These are phyloP conservation scores for Riparia riparia DNA, from an alignment of 2,113 vertebrate genomes.

Conservation along the genomic window DNA sequence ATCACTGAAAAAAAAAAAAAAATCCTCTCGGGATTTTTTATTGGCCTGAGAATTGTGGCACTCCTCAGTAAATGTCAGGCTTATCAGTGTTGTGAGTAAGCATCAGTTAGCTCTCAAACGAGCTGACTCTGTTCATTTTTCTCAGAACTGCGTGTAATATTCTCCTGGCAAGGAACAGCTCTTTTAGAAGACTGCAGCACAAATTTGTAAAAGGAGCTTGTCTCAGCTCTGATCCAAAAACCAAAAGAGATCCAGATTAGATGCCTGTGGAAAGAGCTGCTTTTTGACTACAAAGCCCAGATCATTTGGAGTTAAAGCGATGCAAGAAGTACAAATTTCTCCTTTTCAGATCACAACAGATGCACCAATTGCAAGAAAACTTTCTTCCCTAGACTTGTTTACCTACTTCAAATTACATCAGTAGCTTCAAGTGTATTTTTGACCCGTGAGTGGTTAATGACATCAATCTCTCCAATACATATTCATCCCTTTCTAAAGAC, in stretches of 20 bases:
- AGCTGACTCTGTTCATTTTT: constrained; percentile 62
- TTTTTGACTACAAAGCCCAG: neutral
- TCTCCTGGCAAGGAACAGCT: constrained; percentile 53
- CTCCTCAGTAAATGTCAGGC: constrained; percentile 55
- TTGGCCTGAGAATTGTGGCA: constrained; percentile 51
- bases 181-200: constrained; percentile 56
- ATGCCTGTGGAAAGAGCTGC: constrained; percentile 2
- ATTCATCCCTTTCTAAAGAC: neutral
- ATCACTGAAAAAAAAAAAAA: neutral
- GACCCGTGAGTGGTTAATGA: constrained; percentile 33
- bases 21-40: constrained; percentile 11
- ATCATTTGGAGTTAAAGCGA: constrained; percentile 1
- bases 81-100: constrained; percentile 63
- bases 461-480: constrained; percentile 21
- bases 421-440: constrained; percentile 25
- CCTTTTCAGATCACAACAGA: neutral
- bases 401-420: constrained; percentile 31
- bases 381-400: constrained; percentile 11
- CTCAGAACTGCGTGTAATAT: constrained; percentile 60
- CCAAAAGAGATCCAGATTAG: constrained; percentile 17
- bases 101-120: constrained; percentile 61
- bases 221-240: constrained; percentile 51
- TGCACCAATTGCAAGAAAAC: neutral
- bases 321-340: neutral
- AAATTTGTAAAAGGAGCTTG: constrained; percentile 54